Base-by-base conservation (phyloP, 2,113 vertebrate species). In the Vireo altiloquus region DNA sequence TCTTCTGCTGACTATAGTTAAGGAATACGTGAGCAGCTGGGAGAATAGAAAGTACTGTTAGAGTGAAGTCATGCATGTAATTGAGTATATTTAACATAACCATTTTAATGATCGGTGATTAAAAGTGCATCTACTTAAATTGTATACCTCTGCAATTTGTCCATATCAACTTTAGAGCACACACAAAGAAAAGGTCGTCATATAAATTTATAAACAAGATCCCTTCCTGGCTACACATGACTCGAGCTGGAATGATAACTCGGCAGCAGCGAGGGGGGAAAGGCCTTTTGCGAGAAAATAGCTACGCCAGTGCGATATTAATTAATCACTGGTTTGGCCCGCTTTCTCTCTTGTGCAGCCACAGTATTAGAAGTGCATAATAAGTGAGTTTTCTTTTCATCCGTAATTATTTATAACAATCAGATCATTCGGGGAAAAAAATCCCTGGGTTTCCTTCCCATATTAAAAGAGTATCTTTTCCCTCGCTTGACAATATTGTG, bases 1-100 rank as follows among this genome's bases (percentile, higher is more conserved):
- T 98, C 97, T 97, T 97, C 98, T 96, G 84, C 96, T 97, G 97
- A 96, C 97, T 97, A 97, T 96, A 97, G 97, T 97, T 96, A 92
- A 97, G 97, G 97, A 98, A 97, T 97, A 98, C 94, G 95, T 97
- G 97, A 98, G 97, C 97, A 98, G 98, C 97, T 98, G 98, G 97
- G 96, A 98, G 98, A 98, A 98, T 97, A 95, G 97, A 92, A 98
- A 98, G 98, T 95, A 96, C 97, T 97, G 97, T 98, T 96, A 97
- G 94, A 97, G 97, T 97, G 97, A 98, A 98, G 97, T 97, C 98
- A 98, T 98, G 98, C 97, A 92, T 98, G 97, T 98, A 97, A 98
- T 98, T 98, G 98, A 97, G 98, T 98, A 98, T 98, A 98, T 98
- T 98, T 98, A 98, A 98, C 97, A 98, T 97, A 98, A 98, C 98